phyloP scores from a whole-genome alignment of 2,888 invertebrate species.

The Mystacides longicornis region DNA sequence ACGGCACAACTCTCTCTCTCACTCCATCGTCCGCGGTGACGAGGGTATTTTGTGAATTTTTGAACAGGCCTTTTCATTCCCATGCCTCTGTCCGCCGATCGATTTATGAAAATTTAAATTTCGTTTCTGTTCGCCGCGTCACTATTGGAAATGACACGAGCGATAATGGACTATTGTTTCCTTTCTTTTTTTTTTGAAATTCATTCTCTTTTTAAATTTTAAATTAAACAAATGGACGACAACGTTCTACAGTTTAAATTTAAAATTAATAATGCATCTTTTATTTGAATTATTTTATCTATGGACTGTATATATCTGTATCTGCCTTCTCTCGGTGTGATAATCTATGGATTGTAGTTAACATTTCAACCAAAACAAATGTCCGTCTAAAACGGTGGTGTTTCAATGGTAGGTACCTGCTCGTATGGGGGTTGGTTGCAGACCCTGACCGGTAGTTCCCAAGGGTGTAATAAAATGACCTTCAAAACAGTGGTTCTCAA shows the following conservation, averaged over 20 bases:
- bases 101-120: slow-evolving; percentile 1
- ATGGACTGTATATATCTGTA: too few relatives aligned
- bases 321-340: too few relatives aligned
- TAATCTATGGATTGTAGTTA: background rate
- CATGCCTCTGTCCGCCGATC: background rate
- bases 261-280: too few relatives aligned
- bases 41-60: background rate
- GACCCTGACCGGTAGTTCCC: background rate
- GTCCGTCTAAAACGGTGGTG: too few relatives aligned
- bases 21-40: background rate
- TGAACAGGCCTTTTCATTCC: background rate
- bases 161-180: too few relatives aligned
- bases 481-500: background rate
- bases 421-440: background rate
- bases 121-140: background rate
- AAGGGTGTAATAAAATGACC: background rate
- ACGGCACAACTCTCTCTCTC: too few relatives aligned
- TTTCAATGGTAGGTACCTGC: background rate
- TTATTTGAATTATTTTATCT: too few relatives aligned
- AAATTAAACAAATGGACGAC: too few relatives aligned
- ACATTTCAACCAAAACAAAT: slow-evolving; percentile 1
- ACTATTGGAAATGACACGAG: background rate
- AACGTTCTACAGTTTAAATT: too few relatives aligned
- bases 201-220: too few relatives aligned
- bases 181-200: too few relatives aligned